Evolutionary conservation across 2,888 invertebrate genomes (phyloP).

Genomic region (Hybos culiciformis): DNA sequence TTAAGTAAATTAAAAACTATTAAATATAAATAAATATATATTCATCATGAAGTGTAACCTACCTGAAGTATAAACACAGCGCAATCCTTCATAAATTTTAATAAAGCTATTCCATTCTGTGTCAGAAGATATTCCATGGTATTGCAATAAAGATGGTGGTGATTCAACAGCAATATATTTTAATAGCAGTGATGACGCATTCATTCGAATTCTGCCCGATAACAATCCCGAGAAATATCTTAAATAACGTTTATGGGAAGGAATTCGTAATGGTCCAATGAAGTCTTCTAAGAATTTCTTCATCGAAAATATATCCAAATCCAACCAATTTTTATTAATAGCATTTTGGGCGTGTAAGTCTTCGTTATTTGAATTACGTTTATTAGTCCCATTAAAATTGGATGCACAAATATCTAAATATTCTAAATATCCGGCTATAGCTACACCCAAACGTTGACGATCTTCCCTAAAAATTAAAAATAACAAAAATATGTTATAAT

Average conservation of each 20-base stretch:
- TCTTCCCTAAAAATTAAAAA: slow-evolving; percentile 49
- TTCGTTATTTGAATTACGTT: not conserved
- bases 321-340: slow-evolving; percentile 39
- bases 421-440: slow-evolving; percentile 86
- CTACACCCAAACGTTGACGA: slow-evolving; percentile 71
- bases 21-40: slow-evolving; percentile 5
- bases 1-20: not conserved
- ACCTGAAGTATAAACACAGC: slow-evolving; percentile 79
- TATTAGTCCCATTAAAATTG: slow-evolving; percentile 25
- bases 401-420: slow-evolving; percentile 81
- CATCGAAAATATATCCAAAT: slow-evolving; percentile 87
- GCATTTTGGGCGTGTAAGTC: slow-evolving; percentile 19
- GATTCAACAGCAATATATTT: slow-evolving; percentile 77
- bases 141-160: slow-evolving; percentile 58
- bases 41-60: slow-evolving; percentile 13
- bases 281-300: slow-evolving; percentile 75
- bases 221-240: slow-evolving; percentile 83
- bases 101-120: slow-evolving; percentile 61
- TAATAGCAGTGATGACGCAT: slow-evolving; percentile 71
- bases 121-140: slow-evolving; percentile 25
- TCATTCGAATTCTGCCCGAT: slow-evolving; percentile 78
- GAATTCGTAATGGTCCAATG: slow-evolving; percentile 53
- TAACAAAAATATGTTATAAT: not conserved
- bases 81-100: slow-evolving; percentile 82
- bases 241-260: slow-evolving; percentile 73